Evolutionary conservation across 2,888 invertebrate genomes (phyloP).

Genomic region (Caenorhabditis macrosperma): DNA sequence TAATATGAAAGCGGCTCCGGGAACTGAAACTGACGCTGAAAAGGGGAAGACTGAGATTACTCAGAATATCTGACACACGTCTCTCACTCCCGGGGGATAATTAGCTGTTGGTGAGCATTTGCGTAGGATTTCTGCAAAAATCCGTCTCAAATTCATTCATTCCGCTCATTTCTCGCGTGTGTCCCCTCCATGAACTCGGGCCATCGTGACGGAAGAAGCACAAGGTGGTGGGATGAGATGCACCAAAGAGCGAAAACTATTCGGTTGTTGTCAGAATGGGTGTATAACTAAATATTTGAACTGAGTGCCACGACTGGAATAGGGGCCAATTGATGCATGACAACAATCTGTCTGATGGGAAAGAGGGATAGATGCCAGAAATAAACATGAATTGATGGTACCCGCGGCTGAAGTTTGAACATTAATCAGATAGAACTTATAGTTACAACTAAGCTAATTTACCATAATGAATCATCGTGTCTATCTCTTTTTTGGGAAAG

Average conservation of each 20-base stretch:
- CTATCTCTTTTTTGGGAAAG: not conserved
- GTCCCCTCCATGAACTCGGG: not conserved
- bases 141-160: not conserved
- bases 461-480: not conserved
- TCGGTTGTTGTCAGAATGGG: too few relatives aligned
- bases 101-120: slow-evolving; percentile 13
- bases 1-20: not conserved
- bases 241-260: slow-evolving; percentile 4
- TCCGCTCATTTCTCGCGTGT: slow-evolving; percentile 10
- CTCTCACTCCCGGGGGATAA: slow-evolving; percentile 7
- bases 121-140: slow-evolving; percentile 17
- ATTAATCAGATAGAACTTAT: slow-evolving; percentile 8
- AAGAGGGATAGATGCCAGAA: slow-evolving; percentile 1
- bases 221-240: not conserved
- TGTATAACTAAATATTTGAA: not conserved
- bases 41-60: not conserved
- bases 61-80: not conserved
- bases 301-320: slow-evolving; percentile 24
- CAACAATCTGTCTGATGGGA: slow-evolving; percentile 10
- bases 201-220: slow-evolving; percentile 2
- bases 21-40: not conserved
- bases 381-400: not conserved
- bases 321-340: slow-evolving; percentile 2
- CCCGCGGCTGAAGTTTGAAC: slow-evolving; percentile 25
- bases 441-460: slow-evolving; percentile 47